These are phyloP conservation scores for Folsomia candida DNA, from an alignment of 2,888 invertebrate genomes.

Conservation along the genomic window DNA sequence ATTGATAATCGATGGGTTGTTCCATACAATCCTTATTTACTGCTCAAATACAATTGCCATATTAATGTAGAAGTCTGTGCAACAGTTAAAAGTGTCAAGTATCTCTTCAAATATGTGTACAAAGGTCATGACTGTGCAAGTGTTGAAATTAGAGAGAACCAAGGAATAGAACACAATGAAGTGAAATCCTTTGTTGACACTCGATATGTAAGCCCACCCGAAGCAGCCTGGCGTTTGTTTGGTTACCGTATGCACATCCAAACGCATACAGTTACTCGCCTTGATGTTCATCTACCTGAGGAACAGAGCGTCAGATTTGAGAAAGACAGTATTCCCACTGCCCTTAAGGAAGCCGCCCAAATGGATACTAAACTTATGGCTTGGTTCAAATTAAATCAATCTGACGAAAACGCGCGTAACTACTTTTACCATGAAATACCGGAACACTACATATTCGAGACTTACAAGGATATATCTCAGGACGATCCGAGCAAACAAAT, in stretches of 20 bases:
- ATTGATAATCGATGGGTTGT: conserved; percentile 53
- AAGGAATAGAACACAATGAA: conserved; percentile 45
- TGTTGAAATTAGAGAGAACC: no score
- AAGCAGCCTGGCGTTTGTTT: conserved; percentile 52
- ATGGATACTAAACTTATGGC: not conserved
- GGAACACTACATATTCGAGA: conserved; percentile 33
- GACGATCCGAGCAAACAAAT: no score
- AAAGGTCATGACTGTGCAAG: no score
- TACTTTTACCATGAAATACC: conserved; percentile 41
- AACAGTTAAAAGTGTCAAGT: conserved; percentile 50
- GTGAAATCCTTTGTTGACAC: conserved; percentile 49
- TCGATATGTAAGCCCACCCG: no score
- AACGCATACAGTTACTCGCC: conserved; percentile 38
- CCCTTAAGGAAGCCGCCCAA: not conserved
- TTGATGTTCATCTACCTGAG: conserved; percentile 42
- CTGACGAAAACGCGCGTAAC: conserved; percentile 9
- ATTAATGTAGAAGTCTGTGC: conserved; percentile 51
- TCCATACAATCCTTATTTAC: no score
- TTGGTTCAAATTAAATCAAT: not conserved
- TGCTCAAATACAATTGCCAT: conserved; percentile 39
- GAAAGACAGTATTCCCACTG: conserved; percentile 39
- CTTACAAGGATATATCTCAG: no score
- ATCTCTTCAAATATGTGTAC: no score
- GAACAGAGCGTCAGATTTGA: conserved; percentile 42
- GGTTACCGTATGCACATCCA: conserved; percentile 49